Base-by-base conservation (phyloP, 2,113 vertebrate species). In the Amazona guildingii region DNA sequence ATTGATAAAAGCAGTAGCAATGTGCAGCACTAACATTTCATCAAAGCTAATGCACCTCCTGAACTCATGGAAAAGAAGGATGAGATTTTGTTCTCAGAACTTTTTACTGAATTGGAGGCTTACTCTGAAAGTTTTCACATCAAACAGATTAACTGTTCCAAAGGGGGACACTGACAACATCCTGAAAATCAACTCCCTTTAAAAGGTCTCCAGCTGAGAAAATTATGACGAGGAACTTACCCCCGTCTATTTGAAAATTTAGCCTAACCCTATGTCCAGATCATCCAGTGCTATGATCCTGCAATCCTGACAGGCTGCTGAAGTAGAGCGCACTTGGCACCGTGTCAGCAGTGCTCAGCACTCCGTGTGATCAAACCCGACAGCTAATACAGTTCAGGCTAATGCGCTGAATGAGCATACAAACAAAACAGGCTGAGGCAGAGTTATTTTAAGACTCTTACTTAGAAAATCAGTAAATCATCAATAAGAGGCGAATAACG, bases 381-480 rank as follows among this genome's bases (percentile, higher is more conserved):
- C 90, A 89, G 78, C 81, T 92, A 82, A 73, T 19, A 39, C 86
- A 87, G 91, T 62, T 69, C 81, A 43, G 69, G 28, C 62, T 88
- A 94, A 96, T 35, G 83, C 11, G 8, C 70, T 57, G 62, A 88
- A 78, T 46, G 86, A 83, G 86, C 62, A 95, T 3, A 93, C 62
- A 95, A 92, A 95, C 93, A 91, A 78, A 94, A 94, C 83, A 87
- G 33, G 67, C 21, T 35, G 57, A 85, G 59, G 88, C 83, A 94
- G 6, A 59, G 66, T 70, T 96, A 94, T 94, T 94, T 94, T 92
- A 96, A 96, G 83, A 66, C 28, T 62, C 46, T 74, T 77, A 54
- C 88, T 90, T 85, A 63, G 70, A 88, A 95, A 97, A 83, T 55
- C 54, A 5, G 1, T 63, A 88, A 93, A 94, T 27, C 67, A 90